These are phyloP conservation scores for Beaufortia kweichowensis DNA, from an alignment of 2,113 vertebrate genomes.

Conservation along the genomic window DNA sequence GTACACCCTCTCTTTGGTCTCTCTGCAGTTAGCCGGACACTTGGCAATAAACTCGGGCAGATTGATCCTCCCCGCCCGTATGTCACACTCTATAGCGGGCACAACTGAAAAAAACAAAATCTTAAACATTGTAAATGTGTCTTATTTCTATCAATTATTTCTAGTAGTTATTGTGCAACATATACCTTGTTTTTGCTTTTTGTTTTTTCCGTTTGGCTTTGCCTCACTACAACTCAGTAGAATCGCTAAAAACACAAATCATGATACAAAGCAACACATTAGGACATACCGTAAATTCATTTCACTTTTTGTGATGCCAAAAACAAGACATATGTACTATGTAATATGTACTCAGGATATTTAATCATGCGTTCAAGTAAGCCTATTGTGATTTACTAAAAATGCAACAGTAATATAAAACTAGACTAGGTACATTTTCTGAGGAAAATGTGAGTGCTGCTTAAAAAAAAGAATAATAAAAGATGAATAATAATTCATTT, in stretches of 20 bases:
- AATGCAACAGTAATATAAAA: too few species aligned
- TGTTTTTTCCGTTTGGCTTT: slow-evolving; percentile 82
- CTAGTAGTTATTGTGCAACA: neutral
- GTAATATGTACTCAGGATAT: too few species aligned
- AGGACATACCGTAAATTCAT: neutral
- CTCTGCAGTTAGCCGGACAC: slow-evolving; percentile 88
- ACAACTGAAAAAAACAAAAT: slow-evolving; percentile 76
- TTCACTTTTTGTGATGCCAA: too few species aligned
- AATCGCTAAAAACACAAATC: slow-evolving; percentile 67
- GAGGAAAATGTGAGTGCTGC: too few species aligned
- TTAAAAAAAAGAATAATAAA: too few species aligned
- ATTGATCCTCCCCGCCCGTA: slow-evolving; percentile 89
- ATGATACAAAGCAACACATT: neutral
- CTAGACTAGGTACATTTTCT: too few species aligned
- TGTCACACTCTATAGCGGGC: slow-evolving; percentile 87
- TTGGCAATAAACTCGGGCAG: slow-evolving; percentile 92
- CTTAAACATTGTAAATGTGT: too few species aligned
- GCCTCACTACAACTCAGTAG: slow-evolving; percentile 76
- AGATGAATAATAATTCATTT: too few species aligned
- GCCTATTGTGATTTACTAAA: too few species aligned
- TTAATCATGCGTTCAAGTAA: too few species aligned
- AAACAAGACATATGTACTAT: too few species aligned
- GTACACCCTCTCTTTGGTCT: slow-evolving; percentile 87
- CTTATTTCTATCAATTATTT: too few species aligned
- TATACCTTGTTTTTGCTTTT: slow-evolving; percentile 87